Conservation (phyloP, 1,140 invertebrate species). For the Drosophila sechellia region DNA sequence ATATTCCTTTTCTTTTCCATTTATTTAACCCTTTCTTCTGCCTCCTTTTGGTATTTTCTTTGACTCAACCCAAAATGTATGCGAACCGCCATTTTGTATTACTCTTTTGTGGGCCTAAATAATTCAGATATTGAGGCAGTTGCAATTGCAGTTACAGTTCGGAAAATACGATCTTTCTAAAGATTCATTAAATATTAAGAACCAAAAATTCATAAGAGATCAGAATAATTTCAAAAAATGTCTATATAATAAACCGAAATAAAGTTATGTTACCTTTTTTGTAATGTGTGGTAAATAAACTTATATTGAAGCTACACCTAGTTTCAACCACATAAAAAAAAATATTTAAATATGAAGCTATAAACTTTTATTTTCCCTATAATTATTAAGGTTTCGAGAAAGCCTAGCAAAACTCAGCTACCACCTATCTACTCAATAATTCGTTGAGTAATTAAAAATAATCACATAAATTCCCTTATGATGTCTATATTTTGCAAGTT, state of each 20-base stretch:
- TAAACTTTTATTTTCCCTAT: neutral
- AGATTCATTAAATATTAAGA: no score
- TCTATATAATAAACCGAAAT: no score
- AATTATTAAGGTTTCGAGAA: neutral
- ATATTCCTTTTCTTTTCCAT: constrained; percentile 34
- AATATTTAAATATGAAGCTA: neutral
- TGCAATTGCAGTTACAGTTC: constrained; percentile 3
- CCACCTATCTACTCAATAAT: neutral
- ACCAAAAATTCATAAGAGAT: neutral
- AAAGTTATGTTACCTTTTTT: no score
- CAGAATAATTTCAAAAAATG: neutral
- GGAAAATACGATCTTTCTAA: constrained; percentile 1
- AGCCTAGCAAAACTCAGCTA: no score
- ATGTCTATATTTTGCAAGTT: constrained; percentile 1
- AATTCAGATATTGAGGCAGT: constrained; percentile 24
- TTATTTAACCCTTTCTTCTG: constrained; percentile 53
- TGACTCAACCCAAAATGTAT: constrained; percentile 61
- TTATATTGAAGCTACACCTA: neutral
- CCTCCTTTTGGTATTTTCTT: constrained; percentile 17
- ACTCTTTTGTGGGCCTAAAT: constrained; percentile 15
- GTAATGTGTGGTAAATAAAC: no score
- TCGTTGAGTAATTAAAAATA: constrained; percentile 1
- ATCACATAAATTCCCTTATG: neutral
- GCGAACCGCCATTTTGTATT: constrained; percentile 69
- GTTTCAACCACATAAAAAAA: neutral